Conservation (phyloP, 2,888 invertebrate species). For the Boloria selene region DNA sequence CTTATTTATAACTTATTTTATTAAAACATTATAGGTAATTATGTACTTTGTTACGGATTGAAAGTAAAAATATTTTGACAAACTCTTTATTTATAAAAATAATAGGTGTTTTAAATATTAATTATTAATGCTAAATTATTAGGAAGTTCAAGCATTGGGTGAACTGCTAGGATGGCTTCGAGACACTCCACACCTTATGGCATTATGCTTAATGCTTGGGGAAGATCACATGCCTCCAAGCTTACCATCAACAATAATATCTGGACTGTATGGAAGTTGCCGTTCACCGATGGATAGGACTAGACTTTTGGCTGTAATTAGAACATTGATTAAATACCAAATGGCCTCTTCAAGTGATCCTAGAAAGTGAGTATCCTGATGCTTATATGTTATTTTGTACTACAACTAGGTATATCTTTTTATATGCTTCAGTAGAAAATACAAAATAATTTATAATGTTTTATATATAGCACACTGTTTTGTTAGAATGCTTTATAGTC, state of each 20-base stretch:
- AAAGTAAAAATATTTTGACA: too few relatives aligned
- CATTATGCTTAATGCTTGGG: conserved; percentile 71
- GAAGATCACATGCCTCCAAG: conserved; percentile 70
- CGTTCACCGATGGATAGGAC: conserved; percentile 62
- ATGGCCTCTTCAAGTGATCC: conserved; percentile 69
- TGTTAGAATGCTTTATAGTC: too few relatives aligned
- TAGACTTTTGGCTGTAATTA: conserved; percentile 63
- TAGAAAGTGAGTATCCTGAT: conserved; percentile 62
- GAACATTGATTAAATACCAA: conserved; percentile 72
- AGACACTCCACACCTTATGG: conserved; percentile 72
- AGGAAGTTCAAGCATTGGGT: conserved; percentile 73
- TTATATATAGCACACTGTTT: too few relatives aligned
- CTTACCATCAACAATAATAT: conserved; percentile 63
- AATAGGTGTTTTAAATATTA: too few relatives aligned
- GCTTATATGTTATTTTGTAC: neutral
- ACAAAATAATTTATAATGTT: too few relatives aligned
- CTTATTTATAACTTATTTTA: too few relatives aligned
- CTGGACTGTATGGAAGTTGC: conserved; percentile 74
- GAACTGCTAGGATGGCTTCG: conserved; percentile 77
- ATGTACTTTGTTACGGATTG: too few relatives aligned
- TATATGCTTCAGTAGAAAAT: too few relatives aligned
- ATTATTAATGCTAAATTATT: conserved; percentile 16
- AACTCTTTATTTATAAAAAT: too few relatives aligned
- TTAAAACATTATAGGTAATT: too few relatives aligned
- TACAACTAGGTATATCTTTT: too few relatives aligned